Conservation (phyloP, 2,888 invertebrate species). For the Eumerus sabulonum region DNA sequence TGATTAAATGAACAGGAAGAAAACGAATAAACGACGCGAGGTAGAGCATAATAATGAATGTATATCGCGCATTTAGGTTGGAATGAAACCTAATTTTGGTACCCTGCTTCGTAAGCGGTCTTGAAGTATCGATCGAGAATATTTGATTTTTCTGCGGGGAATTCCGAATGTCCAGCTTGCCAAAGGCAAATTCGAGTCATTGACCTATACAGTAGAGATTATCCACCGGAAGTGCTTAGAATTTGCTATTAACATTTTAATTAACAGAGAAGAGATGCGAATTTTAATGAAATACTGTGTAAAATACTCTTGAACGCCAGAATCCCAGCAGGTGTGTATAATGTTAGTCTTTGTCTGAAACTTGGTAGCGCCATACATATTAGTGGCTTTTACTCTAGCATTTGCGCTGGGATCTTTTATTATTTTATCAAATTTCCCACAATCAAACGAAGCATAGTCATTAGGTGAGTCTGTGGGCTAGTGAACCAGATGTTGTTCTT, state of each 20-base stretch:
- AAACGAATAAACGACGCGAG: conserved; percentile 15
- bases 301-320: too few relatives aligned
- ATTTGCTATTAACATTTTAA: too few relatives aligned
- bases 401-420: background rate
- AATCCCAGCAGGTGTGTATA: conserved; percentile 23
- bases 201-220: too few relatives aligned
- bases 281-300: too few relatives aligned
- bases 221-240: too few relatives aligned
- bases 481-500: background rate
- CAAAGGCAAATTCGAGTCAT: background rate
- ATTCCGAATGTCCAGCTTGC: conserved; percentile 29
- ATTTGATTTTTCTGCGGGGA: conserved; percentile 25
- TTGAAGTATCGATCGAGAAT: conserved; percentile 25
- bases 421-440: conserved; percentile 17
- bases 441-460: background rate
- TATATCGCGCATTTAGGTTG: background rate
- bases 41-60: conserved; percentile 26
- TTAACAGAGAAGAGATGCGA: too few relatives aligned
- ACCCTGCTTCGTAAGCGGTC: conserved; percentile 20
- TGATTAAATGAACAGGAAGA: background rate
- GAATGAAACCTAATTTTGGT: conserved; percentile 2
- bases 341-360: too few relatives aligned
- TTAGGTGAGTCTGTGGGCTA: background rate
- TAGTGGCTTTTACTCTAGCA: too few relatives aligned
- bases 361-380: too few relatives aligned